Conservation (phyloP, 35 echinoderm and acorn worm species). For the Apostichopus californicus region DNA sequence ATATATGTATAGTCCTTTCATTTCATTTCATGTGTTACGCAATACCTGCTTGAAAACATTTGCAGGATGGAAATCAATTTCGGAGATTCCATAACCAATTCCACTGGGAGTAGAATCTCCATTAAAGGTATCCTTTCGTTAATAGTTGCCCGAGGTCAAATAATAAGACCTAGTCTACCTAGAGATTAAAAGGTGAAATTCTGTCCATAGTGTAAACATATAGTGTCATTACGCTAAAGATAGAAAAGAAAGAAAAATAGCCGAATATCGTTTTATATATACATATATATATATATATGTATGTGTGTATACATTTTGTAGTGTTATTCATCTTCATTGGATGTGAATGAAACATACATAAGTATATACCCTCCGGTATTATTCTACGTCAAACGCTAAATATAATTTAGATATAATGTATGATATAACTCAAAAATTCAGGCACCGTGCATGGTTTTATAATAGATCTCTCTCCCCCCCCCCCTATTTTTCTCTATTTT, state of each 20-base stretch:
- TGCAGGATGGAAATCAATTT: background rate
- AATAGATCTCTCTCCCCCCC: no score
- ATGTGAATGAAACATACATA: no score
- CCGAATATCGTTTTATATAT: background rate
- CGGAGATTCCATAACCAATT: background rate
- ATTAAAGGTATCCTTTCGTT: slow-evolving; percentile 18
- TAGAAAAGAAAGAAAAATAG: background rate
- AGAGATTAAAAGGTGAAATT: slow-evolving; percentile 10
- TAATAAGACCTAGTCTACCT: background rate
- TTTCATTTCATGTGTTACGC: no score
- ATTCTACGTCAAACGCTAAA: no score
- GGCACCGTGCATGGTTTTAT: no score
- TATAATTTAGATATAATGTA: no score
- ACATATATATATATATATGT: background rate
- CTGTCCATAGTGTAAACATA: background rate
- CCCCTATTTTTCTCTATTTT: no score
- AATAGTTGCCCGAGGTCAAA: slow-evolving; percentile 34
- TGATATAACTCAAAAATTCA: no score
- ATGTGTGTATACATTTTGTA: background rate
- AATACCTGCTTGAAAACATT: background rate
- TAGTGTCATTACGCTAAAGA: background rate
- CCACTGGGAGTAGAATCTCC: background rate
- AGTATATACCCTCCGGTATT: no score
- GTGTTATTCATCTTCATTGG: no score
- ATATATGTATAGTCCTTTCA: no score